Percentiles rank a stretch among this genome's conserved stretches.
These are phyloP conservation scores for Mycalesis mineus DNA, from an alignment of 2,888 invertebrate genomes.

Conservation along the genomic window DNA sequence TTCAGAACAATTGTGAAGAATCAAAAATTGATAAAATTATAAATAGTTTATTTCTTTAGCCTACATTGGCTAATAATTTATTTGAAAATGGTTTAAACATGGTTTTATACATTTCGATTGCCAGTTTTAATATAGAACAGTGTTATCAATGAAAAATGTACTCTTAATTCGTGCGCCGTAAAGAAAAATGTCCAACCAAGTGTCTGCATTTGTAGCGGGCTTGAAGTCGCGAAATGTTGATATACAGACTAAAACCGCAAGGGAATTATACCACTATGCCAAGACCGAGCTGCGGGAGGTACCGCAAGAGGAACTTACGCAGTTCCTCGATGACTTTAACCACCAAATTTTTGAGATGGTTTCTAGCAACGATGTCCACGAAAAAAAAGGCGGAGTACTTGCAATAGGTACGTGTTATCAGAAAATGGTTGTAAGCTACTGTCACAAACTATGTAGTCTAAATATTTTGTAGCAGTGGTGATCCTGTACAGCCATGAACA, in stretches of 20 bases:
- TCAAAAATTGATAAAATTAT: no score
- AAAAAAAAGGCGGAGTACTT: constrained; percentile 96
- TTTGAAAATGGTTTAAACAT: background rate
- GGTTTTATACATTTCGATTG: background rate
- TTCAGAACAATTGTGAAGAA: no score
- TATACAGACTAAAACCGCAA: constrained; percentile 89
- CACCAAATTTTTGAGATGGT: constrained; percentile 98
- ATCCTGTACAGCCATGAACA: no score
- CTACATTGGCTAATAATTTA: background rate
- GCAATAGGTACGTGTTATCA: constrained; percentile 84
- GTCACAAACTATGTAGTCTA: no score
- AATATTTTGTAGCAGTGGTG: no score
- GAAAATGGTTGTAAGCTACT: no score
- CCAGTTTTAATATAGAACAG: background rate
- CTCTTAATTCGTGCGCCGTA: constrained; percentile 9
- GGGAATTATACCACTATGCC: constrained; percentile 92
- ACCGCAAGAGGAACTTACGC: constrained; percentile 91
- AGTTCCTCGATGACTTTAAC: constrained; percentile 96
- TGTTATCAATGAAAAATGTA: background rate
- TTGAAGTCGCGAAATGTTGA: constrained; percentile 94
- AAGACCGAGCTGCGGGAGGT: constrained; percentile 94
- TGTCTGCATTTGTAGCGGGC: constrained; percentile 89
- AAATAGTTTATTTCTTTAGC: background rate
- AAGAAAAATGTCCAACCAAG: constrained; percentile 72
- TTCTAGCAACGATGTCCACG: constrained; percentile 93